phyloP scores from a whole-genome alignment of 2,797 vertebrate genomes.

The Furcifer pardalis region DNA sequence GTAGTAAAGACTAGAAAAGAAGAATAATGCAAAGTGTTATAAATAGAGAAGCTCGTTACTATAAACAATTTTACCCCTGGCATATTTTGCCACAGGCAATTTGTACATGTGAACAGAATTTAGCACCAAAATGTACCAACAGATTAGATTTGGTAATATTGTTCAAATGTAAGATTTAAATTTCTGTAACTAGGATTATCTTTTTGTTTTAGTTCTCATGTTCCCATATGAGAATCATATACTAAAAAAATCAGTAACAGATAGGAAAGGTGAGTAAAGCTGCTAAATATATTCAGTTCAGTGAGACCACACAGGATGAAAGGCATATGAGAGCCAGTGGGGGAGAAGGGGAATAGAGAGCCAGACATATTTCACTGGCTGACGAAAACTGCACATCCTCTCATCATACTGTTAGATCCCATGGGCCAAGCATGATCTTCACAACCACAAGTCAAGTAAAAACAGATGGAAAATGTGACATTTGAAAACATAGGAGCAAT shows the following conservation, averaged over 20 bases:
- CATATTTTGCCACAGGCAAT: slow-evolving; percentile 28
- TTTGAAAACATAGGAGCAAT: slow-evolving; percentile 66
- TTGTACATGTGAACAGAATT: slow-evolving; percentile 48
- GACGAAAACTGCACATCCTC: slow-evolving; percentile 84
- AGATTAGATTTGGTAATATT: slow-evolving; percentile 46
- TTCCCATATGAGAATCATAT: slow-evolving; percentile 58
- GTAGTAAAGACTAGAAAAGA: slow-evolving; percentile 74
- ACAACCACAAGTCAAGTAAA: slow-evolving; percentile 82
- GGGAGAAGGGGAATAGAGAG: slow-evolving; percentile 24
- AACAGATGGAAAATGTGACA: slow-evolving; percentile 81
- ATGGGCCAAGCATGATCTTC: slow-evolving; percentile 79
- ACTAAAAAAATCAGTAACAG: slow-evolving; percentile 60
- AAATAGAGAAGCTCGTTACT: slow-evolving; percentile 28
- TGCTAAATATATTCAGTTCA: slow-evolving; percentile 64
- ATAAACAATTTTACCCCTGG: not conserved
- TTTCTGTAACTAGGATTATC: slow-evolving; percentile 36
- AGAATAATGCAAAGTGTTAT: slow-evolving; percentile 51
- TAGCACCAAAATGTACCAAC: slow-evolving; percentile 33
- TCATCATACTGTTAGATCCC: slow-evolving; percentile 73
- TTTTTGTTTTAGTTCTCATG: slow-evolving; percentile 54
- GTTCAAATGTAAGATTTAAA: slow-evolving; percentile 25
- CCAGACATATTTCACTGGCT: slow-evolving; percentile 83
- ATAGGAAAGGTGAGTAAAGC: slow-evolving; percentile 66
- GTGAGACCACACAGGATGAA: slow-evolving; percentile 79
- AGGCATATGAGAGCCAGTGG: slow-evolving; percentile 67